A percentile compares a stretch with the other conserved stretches of the same genome.
These are phyloP conservation scores for Crypturellus undulatus DNA, from an alignment of 2,113 vertebrate genomes.

Conservation along the genomic window DNA sequence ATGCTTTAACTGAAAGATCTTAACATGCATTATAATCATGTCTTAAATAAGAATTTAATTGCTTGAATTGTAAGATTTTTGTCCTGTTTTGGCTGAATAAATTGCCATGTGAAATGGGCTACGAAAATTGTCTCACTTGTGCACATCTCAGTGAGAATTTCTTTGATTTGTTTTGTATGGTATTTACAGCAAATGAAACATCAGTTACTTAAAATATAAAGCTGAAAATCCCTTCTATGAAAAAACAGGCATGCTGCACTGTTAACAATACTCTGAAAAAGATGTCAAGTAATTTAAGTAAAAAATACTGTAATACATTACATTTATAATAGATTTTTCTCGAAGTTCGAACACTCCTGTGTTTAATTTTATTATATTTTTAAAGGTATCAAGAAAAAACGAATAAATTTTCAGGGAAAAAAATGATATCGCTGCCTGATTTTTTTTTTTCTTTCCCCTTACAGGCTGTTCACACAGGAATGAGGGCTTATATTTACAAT, in stretches of 20 bases:
- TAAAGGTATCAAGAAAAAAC: not conserved
- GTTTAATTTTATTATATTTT: not conserved
- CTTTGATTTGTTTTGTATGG: not conserved
- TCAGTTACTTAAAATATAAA: not conserved
- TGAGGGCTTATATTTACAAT: conserved; percentile 95
- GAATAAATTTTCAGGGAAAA: not conserved
- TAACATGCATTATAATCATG: conserved; percentile 5
- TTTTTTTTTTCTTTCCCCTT: not conserved
- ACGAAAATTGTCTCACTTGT: not conserved
- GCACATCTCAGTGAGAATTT: not conserved
- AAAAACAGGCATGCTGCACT: not conserved
- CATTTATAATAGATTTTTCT: not conserved
- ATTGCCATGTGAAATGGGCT: conserved; percentile 7
- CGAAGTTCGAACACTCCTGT: not conserved
- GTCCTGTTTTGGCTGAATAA: conserved; percentile 15
- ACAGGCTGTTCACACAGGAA: conserved; percentile 94
- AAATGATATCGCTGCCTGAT: not conserved
- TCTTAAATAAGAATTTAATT: conserved; percentile 36
- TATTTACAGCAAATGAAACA: not conserved
- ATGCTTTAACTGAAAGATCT: not conserved
- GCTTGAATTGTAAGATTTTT: not conserved
- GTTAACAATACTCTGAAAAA: not conserved
- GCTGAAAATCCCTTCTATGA: not conserved
- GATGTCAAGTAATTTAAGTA: not conserved
- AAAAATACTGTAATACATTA: not conserved